Conservation (phyloP, 2,888 invertebrate genomes). For the Drosophila paucipuncta region DNA sequence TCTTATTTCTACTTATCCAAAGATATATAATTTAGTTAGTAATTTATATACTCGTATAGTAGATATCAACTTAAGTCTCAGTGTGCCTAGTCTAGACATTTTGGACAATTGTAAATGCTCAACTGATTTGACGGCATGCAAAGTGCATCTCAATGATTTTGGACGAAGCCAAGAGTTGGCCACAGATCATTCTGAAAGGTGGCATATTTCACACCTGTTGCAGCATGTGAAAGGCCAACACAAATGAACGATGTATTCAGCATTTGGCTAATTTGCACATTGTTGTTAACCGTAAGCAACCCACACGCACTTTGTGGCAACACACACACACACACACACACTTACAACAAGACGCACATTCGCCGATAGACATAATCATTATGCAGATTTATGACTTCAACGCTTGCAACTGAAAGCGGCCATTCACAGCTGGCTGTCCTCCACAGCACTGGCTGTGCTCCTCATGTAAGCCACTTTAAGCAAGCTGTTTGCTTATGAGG, state of each 20-base stretch:
- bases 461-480: slow-evolving; percentile 49
- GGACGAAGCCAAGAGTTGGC: background rate
- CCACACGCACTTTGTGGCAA: slow-evolving; percentile 46
- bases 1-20: background rate
- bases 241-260: slow-evolving; percentile 2
- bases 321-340: background rate
- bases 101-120: background rate
- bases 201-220: slow-evolving; percentile 15
- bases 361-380: slow-evolving; percentile 49
- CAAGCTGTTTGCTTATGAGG: slow-evolving; percentile 79
- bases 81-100: background rate
- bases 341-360: slow-evolving; percentile 4
- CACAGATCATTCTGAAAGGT: background rate
- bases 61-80: background rate
- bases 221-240: slow-evolving; percentile 34
- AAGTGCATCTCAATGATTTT: background rate
- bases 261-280: slow-evolving; percentile 23
- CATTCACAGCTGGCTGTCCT: background rate
- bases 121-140: background rate
- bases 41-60: too few relatives aligned
- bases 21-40: background rate
- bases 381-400: slow-evolving; percentile 80
- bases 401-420: slow-evolving; percentile 74
- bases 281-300: slow-evolving; percentile 23
- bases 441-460: background rate